These are phyloP conservation scores for Drosophila ogumai DNA, from an alignment of 1,140 invertebrate species.

Conservation along the genomic window DNA sequence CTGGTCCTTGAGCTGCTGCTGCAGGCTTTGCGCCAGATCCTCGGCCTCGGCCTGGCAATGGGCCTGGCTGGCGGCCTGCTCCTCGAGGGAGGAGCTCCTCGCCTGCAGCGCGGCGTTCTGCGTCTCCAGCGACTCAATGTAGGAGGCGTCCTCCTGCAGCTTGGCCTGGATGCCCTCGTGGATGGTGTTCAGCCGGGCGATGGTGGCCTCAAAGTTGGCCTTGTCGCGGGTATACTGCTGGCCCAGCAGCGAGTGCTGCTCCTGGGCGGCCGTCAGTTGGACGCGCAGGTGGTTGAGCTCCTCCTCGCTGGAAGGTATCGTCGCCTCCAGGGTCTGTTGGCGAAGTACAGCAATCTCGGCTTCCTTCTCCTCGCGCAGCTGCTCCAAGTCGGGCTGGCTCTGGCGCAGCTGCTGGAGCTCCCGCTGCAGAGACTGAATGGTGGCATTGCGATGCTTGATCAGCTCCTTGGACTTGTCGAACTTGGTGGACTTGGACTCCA, in stretches of 20 bases:
- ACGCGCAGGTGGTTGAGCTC: constrained; percentile 36
- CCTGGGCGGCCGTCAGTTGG: constrained; percentile 50
- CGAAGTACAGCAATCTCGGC: constrained; percentile 22
- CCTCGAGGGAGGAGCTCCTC: constrained; percentile 87
- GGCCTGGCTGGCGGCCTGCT: constrained; percentile 86
- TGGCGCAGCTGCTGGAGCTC: constrained; percentile 53
- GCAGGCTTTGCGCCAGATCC: constrained; percentile 86
- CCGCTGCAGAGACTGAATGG: constrained; percentile 76
- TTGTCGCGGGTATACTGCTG: constrained; percentile 77
- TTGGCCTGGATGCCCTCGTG: constrained; percentile 87
- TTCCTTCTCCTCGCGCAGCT: constrained; percentile 26
- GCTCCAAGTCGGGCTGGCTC: constrained; percentile 1
- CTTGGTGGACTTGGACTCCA: constrained; percentile 68
- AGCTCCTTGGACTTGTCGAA: constrained; percentile 83
- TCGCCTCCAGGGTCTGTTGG: not conserved
- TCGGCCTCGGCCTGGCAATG: constrained; percentile 86
- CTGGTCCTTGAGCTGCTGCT: constrained; percentile 86
- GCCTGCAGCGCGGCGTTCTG: constrained; percentile 88
- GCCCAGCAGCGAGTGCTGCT: constrained; percentile 85
- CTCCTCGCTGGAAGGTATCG: not conserved
- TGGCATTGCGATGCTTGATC: constrained; percentile 73
- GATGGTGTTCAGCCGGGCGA: constrained; percentile 65
- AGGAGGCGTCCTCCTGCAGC: constrained; percentile 89
- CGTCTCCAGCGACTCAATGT: constrained; percentile 89
- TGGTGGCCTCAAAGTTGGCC: constrained; percentile 62